Percentiles rank a stretch among this genome's conserved stretches.
Evolutionary conservation across 2,113 vertebrate genomes (phyloP).

Genomic region (Capra hircus): DNA sequence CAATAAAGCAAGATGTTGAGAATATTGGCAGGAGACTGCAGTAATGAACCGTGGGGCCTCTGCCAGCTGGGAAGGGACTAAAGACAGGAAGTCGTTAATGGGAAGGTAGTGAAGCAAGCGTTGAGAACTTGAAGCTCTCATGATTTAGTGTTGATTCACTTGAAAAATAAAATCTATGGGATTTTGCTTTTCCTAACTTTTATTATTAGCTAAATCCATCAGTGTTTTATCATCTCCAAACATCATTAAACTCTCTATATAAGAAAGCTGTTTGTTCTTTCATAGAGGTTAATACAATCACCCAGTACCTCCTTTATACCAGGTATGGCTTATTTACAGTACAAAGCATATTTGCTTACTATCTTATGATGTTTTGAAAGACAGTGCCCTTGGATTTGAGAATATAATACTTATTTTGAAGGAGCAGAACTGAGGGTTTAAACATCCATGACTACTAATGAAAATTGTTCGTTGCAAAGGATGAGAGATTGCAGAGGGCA

Average conservation of each 20-base stretch:
- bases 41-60: accelerated
- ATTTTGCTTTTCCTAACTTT: background rate
- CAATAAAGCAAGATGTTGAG: background rate
- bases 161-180: background rate
- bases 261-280: background rate
- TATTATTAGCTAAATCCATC: background rate
- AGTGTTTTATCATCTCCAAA: background rate
- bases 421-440: background rate
- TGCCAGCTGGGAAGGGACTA: background rate
- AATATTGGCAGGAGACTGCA: background rate
- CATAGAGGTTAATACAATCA: background rate
- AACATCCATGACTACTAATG: background rate
- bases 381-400: background rate
- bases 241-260: background rate
- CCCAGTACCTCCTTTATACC: background rate
- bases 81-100: background rate
- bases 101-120: background rate
- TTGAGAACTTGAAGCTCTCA: background rate
- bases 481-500: background rate
- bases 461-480: background rate
- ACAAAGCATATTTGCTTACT: background rate
- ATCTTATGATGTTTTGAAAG: background rate
- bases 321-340: background rate
- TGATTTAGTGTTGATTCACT: background rate
- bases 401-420: background rate